Evolutionary conservation across 2,113 vertebrate species (phyloP).

Genomic region (Odontesthes bonariensis): DNA sequence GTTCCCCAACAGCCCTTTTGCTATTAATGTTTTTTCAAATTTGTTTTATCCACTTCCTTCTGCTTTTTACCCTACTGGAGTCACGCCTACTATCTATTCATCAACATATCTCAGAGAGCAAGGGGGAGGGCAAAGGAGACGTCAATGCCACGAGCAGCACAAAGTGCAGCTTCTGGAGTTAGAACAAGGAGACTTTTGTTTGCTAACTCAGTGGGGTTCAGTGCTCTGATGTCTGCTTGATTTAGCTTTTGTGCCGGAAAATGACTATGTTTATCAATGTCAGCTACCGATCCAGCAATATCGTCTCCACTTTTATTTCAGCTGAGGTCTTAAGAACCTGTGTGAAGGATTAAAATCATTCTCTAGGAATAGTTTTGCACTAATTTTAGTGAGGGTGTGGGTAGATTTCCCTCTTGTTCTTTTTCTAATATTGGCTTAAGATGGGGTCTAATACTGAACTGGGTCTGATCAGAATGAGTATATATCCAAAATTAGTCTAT

Average conservation of each 20-base stretch:
- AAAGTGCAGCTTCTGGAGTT: slow-evolving; percentile 65
- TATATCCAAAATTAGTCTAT: slow-evolving; percentile 47
- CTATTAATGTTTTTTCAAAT: not conserved
- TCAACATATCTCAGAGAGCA: slow-evolving; percentile 40
- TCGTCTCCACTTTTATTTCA: slow-evolving; percentile 27
- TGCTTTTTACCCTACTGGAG: slow-evolving; percentile 27
- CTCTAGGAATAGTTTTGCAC: slow-evolving; percentile 7
- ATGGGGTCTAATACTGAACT: slow-evolving; percentile 34
- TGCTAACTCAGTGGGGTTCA: slow-evolving; percentile 57
- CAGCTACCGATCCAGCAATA: slow-evolving; percentile 23
- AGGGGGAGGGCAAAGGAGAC: slow-evolving; percentile 54
- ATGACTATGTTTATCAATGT: slow-evolving; percentile 53
- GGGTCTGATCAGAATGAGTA: slow-evolving; percentile 28
- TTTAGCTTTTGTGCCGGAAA: slow-evolving; percentile 52
- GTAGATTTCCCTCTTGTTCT: slow-evolving; percentile 32
- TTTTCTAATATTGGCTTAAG: slow-evolving; percentile 14
- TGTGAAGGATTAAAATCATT: slow-evolving; percentile 34
- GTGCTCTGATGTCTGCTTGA: slow-evolving; percentile 60
- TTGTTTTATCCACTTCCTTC: not conserved
- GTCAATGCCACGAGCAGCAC: slow-evolving; percentile 61
- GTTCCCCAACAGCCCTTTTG: not conserved
- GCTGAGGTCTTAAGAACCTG: slow-evolving; percentile 32
- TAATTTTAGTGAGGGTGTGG: slow-evolving; percentile 9
- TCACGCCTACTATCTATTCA: slow-evolving; percentile 61
- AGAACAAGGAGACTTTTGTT: slow-evolving; percentile 73